Evolutionary conservation across 1,140 invertebrate species (phyloP), one percentile per base, ranked within the genome.

Genomic region (Steinernema feltiae): DNA sequence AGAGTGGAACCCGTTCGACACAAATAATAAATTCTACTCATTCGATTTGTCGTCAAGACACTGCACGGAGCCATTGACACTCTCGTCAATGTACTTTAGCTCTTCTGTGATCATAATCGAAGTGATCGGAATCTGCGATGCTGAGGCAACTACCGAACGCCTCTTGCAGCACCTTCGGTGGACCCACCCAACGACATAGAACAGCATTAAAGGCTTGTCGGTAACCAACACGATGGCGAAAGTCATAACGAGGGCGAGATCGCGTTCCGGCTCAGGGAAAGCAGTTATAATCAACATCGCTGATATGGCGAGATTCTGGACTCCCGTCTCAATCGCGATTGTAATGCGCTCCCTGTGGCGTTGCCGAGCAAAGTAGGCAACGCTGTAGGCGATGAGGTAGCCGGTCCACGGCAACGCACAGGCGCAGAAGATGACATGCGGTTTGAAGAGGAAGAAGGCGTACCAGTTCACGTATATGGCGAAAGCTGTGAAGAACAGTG

Each of bases 401-500:
- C 88, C 88, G 46, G 83, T 31, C 29, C 85, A 78, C 0, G 88
- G 88, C 2, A 88, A 79, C 1, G 86, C 31, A 29, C 86, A 77
- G 1, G 83, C 83, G 0, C 82, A 82, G 27, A 87, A 69, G 71
- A 80, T 29, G 15, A 80, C 77, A 18, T 41, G 63, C 92, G 92
- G 94, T 3, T 83, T 87, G 15, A 94, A 92, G 81, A 97, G 87
- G 84, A 93, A 87, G 83, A 97, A 95, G 46, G 97, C 90, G 87
- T 94, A 97, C 17, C 92, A 87, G 87, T 98, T 96, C 0, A 93
- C 92, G 72, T 92, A 90, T 32, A 94, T 91, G 0, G 94, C 95
- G 88, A 97, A 94, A 18, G 92, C 88, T 1, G 95, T 90, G 69
- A 98, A 88, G 48, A 94, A 93, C 1, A 95, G 74, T 72, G 97